Base-by-base conservation (phyloP, 2,797 vertebrate species). In the Scyliorhinus canicula region DNA sequence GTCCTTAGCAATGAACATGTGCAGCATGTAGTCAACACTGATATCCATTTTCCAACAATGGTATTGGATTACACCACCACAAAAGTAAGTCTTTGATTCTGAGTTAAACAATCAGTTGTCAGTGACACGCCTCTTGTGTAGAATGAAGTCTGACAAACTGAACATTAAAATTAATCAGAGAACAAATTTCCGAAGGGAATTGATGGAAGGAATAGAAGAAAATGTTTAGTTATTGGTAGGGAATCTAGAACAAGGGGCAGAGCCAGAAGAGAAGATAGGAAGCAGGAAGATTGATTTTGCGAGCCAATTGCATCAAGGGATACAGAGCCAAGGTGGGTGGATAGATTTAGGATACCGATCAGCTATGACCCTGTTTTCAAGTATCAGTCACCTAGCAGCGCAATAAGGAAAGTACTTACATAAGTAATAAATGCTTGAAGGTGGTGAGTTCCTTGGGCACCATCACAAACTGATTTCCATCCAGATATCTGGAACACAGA, bases 381-480 rank as follows among this genome's bases (percentile, higher is more conserved):
- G 44, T 63, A 12, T n/a, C 2, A 94, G 12, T 74, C 31, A 40
- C 28, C 44, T 71, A 74, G 47, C 31, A 31, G 65, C 52, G 55
- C 44, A 52, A 44, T n/a, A 50, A 47, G 85, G 55, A 44, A 52
- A 44, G 90, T 96, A 99, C 99, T 98, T 97, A 99, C 99, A 99
- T 99, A 95, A 99, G 98, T 52, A 98, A 98, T 97, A 99, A 97
- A 96, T 99, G 98, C 96, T 99, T 99, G 97, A 98, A 99, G 97
- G 98, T 98, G 95, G 98, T 99, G 96, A 99, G 98, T 95, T 99
- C 99, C 97, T 98, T 98, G 31, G 99, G 98, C 96, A 99, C 98
- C 96, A 99, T 98, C 0, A 98, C 99, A 97, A 99, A 99, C 95
- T 99, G 98, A 96, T 99, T 99, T 96, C 99, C 99, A 97, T 99